These are phyloP conservation scores for Macropodus opercularis DNA, from an alignment of 2,797 vertebrate species.

Conservation along the genomic window DNA sequence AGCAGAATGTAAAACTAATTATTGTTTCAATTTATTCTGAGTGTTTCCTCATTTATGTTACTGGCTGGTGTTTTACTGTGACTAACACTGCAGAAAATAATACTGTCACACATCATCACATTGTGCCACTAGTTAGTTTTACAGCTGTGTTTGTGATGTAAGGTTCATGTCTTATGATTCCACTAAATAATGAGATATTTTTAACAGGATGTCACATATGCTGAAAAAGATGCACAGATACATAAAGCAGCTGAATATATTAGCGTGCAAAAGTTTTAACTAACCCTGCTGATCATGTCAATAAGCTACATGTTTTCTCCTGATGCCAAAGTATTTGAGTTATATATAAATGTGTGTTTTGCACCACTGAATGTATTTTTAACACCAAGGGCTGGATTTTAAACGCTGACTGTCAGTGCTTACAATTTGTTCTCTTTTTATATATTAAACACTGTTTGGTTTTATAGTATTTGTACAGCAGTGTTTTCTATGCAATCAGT, in stretches of 20 bases:
- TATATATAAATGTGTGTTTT: constrained; percentile 22
- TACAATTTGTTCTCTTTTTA: constrained; percentile 16
- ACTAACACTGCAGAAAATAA: neutral
- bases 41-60: neutral
- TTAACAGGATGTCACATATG: neutral
- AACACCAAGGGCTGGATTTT: constrained; percentile 3
- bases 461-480: neutral
- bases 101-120: neutral
- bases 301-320: constrained; percentile 51
- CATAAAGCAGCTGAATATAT: neutral
- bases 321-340: constrained; percentile 66
- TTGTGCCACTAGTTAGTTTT: neutral
- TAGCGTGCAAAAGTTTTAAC: constrained; percentile 1
- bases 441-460: constrained; percentile 40
- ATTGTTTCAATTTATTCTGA: neutral
- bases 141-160: neutral
- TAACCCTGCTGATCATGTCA: constrained; percentile 35
- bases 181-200: constrained; percentile 3
- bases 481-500: constrained; percentile 36
- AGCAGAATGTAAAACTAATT: neutral
- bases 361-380: constrained; percentile 62
- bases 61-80: neutral
- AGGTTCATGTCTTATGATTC: neutral
- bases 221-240: neutral
- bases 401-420: constrained; percentile 1